Evolutionary conservation across 2,888 invertebrate species (phyloP).

Genomic region (Leptinotarsa tumamoca): DNA sequence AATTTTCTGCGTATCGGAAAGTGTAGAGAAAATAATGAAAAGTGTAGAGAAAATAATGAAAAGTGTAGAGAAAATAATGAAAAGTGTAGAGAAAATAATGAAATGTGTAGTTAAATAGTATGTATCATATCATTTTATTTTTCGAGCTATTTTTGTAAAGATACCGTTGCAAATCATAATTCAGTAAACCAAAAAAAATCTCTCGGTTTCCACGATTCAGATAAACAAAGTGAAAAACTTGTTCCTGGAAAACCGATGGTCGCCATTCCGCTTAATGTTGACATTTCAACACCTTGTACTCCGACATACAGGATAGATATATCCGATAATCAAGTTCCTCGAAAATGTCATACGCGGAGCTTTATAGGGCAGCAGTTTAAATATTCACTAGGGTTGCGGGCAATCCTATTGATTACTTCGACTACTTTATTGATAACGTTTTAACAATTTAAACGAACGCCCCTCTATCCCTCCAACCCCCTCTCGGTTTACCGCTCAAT

Average conservation of each 20-base stretch:
- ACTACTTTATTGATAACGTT: conserved; percentile 22
- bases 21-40: too few species aligned
- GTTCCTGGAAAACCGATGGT: background rate
- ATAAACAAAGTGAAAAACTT: too few species aligned
- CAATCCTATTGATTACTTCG: conserved; percentile 22
- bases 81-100: too few species aligned
- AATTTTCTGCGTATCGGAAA: too few species aligned
- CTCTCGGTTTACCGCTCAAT: conserved; percentile 15
- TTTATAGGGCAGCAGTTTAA: conserved; percentile 19
- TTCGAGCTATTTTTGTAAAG: too few species aligned
- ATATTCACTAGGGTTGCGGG: conserved; percentile 11
- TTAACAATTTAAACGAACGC: conserved; percentile 18
- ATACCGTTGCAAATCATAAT: too few species aligned
- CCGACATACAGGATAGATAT: background rate
- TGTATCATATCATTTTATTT: too few species aligned
- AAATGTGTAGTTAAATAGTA: too few species aligned
- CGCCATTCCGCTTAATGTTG: conserved; percentile 1
- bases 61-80: too few species aligned
- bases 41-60: too few species aligned
- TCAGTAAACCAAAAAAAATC: too few species aligned
- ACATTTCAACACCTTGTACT: conserved; percentile 2
- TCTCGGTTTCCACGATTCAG: too few species aligned
- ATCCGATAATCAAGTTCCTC: conserved; percentile 16
- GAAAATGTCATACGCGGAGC: conserved; percentile 18
- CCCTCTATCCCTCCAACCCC: background rate